A percentile compares a stretch with the other conserved stretches of the same genome.
Evolutionary conservation across 2,113 vertebrate genomes (phyloP).

Genomic region (Oncorhynchus keta): DNA sequence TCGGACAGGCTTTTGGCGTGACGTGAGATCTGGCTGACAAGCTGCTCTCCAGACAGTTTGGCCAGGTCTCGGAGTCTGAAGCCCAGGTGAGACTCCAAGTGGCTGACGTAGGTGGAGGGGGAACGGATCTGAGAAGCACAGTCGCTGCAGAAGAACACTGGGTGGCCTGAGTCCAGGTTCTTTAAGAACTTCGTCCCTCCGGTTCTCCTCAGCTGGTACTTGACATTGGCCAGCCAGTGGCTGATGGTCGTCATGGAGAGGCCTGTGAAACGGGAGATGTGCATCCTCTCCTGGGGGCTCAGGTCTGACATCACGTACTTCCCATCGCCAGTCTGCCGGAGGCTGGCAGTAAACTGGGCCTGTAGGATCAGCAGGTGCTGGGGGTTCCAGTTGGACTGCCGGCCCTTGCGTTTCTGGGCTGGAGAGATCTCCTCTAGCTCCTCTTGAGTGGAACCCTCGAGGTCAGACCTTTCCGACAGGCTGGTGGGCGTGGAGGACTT

Average conservation of each 20-base stretch:
- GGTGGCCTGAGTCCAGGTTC: slow-evolving; percentile 97
- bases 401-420: slow-evolving; percentile 96
- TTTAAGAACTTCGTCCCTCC: slow-evolving; percentile 99
- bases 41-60: slow-evolving; percentile 93
- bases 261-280: slow-evolving; percentile 97
- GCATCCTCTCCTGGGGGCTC: slow-evolving; percentile 98
- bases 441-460: slow-evolving; percentile 89
- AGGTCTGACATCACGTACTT: slow-evolving; percentile 98
- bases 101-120: slow-evolving; percentile 96
- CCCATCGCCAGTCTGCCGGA: slow-evolving; percentile 93
- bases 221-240: slow-evolving; percentile 99
- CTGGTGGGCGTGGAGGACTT: slow-evolving; percentile 97
- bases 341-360: slow-evolving; percentile 97
- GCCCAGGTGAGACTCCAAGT: slow-evolving; percentile 97
- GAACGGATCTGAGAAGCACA: slow-evolving; percentile 98
- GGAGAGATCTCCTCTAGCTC: slow-evolving; percentile 92
- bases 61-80: slow-evolving; percentile 96
- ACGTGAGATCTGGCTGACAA: slow-evolving; percentile 84
- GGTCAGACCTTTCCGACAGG: slow-evolving; percentile 93
- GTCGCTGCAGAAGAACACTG: slow-evolving; percentile 99
- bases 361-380: slow-evolving; percentile 98
- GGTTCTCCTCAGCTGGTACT: slow-evolving; percentile 98
- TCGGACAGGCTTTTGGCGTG: slow-evolving; percentile 92
- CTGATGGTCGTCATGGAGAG: slow-evolving; percentile 99
- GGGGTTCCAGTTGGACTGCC: slow-evolving; percentile 99